Evolutionary conservation across 2,797 vertebrate genomes (phyloP).

Genomic region (Premnoplex brunnescens): DNA sequence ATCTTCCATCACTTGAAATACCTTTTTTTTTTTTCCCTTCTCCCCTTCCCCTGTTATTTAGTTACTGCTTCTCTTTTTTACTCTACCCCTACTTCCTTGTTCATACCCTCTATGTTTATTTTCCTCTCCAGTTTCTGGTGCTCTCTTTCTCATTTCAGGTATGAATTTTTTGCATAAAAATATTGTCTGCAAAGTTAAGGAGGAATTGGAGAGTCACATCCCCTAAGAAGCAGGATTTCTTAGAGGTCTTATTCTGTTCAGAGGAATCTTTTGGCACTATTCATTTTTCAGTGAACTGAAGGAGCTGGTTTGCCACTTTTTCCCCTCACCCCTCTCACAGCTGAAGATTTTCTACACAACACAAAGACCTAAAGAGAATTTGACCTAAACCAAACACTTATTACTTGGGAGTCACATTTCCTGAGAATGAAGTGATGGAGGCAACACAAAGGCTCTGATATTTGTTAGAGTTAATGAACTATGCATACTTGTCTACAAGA

Average conservation of each 20-base stretch:
- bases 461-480: not conserved
- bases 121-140: not conserved
- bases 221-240: not conserved
- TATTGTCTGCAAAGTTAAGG: not conserved
- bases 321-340: not conserved
- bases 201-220: not conserved
- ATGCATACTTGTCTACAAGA: not conserved
- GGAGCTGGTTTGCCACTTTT: not conserved
- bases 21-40: not conserved
- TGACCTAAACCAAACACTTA: not conserved
- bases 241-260: not conserved
- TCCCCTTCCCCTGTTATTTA: not conserved
- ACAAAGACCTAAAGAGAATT: not conserved
- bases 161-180: not conserved
- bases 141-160: not conserved
- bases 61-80: not conserved
- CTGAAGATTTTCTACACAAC: not conserved
- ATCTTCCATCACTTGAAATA: not conserved
- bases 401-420: not conserved
- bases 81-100: not conserved
- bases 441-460: not conserved
- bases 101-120: not conserved
- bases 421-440: not conserved
- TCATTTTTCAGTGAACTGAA: not conserved
- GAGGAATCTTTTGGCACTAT: not conserved